Conservation (phyloP, 2,888 invertebrate species). For the Girardia tigrina region DNA sequence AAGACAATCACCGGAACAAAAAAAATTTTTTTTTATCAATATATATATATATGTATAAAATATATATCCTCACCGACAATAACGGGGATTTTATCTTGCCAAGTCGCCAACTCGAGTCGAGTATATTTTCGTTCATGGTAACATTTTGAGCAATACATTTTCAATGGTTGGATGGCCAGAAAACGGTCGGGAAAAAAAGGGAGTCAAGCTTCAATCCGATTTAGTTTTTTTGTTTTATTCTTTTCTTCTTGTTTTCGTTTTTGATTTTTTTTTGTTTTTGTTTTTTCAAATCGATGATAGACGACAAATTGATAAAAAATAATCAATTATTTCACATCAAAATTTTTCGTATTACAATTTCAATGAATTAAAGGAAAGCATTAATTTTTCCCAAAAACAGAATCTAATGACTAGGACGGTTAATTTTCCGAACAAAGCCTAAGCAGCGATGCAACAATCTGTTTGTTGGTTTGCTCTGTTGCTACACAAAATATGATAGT, state of each 20-base stretch:
- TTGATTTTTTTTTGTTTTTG: too few relatives aligned
- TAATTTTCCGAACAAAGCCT: constrained; percentile 23
- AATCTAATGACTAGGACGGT: constrained; percentile 23
- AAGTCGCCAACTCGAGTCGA: not conserved
- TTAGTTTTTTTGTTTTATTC: too few relatives aligned
- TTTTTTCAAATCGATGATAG: too few relatives aligned
- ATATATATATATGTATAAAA: too few relatives aligned
- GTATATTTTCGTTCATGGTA: constrained; percentile 19
- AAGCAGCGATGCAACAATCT: constrained; percentile 23
- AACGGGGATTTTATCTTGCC: constrained; percentile 13
- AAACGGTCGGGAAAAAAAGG: too few relatives aligned
- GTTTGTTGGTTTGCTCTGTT: constrained; percentile 23
- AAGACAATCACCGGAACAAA: too few relatives aligned
- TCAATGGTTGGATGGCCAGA: not conserved
- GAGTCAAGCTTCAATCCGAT: too few relatives aligned
- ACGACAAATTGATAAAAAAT: constrained; percentile 12
- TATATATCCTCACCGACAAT: constrained; percentile 16
- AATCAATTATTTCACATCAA: constrained; percentile 23
- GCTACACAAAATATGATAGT: constrained; percentile 19
- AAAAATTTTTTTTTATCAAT: too few relatives aligned
- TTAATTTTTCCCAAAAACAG: constrained; percentile 12
- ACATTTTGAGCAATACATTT: constrained; percentile 17
- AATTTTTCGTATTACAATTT: constrained; percentile 23
- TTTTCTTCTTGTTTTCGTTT: too few relatives aligned
- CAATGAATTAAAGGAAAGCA: constrained; percentile 8